Percentiles rank a stretch among this genome's conserved stretches.
Evolutionary conservation across 2,797 vertebrate genomes (phyloP).

Genomic region (Bovichtus diacanthus): DNA sequence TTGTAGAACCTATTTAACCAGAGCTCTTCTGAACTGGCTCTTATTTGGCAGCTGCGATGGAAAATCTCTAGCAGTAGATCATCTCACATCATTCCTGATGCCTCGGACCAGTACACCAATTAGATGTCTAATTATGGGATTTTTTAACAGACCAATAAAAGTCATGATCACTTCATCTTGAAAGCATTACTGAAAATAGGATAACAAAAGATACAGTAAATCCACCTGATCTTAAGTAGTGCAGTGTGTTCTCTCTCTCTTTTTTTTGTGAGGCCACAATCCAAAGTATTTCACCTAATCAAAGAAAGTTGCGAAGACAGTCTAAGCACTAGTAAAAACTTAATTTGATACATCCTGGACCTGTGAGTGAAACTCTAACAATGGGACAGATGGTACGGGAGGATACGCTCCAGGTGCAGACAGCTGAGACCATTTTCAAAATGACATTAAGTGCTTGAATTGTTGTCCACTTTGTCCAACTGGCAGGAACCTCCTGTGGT

Average conservation of each 20-base stretch:
- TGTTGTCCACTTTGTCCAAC: slow-evolving; percentile 13
- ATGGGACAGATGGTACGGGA: slow-evolving; percentile 30
- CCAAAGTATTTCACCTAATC: slow-evolving; percentile 12
- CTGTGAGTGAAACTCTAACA: slow-evolving; percentile 16
- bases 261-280: background rate
- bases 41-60: slow-evolving; percentile 3
- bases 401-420: slow-evolving; percentile 32
- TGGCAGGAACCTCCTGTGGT: slow-evolving; percentile 11
- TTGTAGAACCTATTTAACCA: background rate
- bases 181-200: slow-evolving; percentile 1
- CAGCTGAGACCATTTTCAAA: slow-evolving; percentile 33
- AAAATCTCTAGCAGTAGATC: slow-evolving; percentile 22
- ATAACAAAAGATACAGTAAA: slow-evolving; percentile 2
- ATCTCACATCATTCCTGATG: slow-evolving; percentile 29
- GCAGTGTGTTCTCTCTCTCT: background rate
- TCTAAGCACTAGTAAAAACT: slow-evolving; percentile 25
- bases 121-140: slow-evolving; percentile 30
- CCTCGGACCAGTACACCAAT: slow-evolving; percentile 14
- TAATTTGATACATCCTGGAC: slow-evolving; percentile 32
- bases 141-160: slow-evolving; percentile 17
- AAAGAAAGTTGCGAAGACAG: background rate
- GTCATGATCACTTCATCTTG: background rate
- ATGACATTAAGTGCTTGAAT: slow-evolving; percentile 35
- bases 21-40: background rate
- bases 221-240: background rate